These are phyloP conservation scores for Ischnura elegans DNA, from an alignment of 2,888 invertebrate genomes.

Conservation along the genomic window DNA sequence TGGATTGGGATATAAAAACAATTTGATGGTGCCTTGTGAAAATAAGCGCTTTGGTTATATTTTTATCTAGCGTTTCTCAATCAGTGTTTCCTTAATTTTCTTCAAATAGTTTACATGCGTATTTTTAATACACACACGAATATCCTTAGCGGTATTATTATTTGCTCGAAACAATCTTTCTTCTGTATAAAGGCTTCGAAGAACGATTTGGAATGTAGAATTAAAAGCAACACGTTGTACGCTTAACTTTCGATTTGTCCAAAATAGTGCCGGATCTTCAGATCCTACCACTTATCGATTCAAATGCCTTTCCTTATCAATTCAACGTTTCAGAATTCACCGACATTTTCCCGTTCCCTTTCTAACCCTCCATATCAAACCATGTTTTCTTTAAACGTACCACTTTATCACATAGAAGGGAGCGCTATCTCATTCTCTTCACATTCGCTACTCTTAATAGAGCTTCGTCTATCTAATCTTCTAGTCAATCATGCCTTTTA, in stretches of 20 bases:
- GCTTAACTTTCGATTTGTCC: neutral
- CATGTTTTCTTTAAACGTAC: neutral
- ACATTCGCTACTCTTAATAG: neutral
- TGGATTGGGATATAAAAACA: too few species aligned
- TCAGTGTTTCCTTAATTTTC: too few species aligned
- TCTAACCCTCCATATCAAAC: neutral
- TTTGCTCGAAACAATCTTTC: too few species aligned
- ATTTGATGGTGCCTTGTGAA: too few species aligned
- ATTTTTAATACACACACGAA: too few species aligned
- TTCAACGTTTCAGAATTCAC: neutral
- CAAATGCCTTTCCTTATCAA: neutral
- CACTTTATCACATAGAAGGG: neutral
- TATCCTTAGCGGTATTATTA: too few species aligned
- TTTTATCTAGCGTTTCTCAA: too few species aligned
- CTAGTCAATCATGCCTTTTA: neutral
- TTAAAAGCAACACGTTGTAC: conserved; percentile 32
- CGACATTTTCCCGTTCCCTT: neutral
- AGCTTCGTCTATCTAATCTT: neutral
- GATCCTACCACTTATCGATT: conserved; percentile 48
- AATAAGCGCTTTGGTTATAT: too few species aligned
- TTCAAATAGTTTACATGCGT: too few species aligned
- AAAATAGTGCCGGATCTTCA: conserved; percentile 21
- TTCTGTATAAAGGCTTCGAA: too few species aligned
- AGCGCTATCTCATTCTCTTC: neutral
- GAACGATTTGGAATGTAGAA: neutral